These are phyloP conservation scores for Lepidurus packardi DNA, from an alignment of 1,140 invertebrate species.

Conservation along the genomic window DNA sequence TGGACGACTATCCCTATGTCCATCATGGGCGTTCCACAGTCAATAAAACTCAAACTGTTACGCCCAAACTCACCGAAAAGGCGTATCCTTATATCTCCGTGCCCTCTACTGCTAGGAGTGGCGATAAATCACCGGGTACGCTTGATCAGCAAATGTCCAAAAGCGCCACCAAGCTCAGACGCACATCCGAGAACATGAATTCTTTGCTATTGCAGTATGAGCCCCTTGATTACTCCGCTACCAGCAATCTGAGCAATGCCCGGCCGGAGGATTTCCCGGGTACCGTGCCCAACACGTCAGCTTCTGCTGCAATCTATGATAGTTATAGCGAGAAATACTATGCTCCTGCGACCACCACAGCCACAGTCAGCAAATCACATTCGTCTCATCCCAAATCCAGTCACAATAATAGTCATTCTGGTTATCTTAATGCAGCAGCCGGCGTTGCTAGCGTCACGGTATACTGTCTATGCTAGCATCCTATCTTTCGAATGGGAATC, in stretches of 20 bases:
- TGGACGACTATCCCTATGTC: conserved; percentile 27
- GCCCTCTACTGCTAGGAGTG: conserved; percentile 35
- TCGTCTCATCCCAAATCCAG: neutral
- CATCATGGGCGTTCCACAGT: neutral
- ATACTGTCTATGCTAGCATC: conserved; percentile 2
- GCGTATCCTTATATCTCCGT: conserved; percentile 57
- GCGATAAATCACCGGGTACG: conserved; percentile 8
- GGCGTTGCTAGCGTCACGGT: neutral
- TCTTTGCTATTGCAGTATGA: neutral
- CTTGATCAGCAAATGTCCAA: neutral
- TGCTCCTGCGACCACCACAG: neutral
- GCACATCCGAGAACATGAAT: neutral
- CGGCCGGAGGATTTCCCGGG: neutral
- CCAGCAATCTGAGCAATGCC: neutral
- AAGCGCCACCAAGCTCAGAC: neutral
- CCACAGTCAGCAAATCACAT: neutral
- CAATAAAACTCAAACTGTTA: neutral
- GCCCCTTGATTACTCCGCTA: neutral
- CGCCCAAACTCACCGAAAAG: conserved; percentile 56
- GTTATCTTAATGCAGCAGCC: neutral
- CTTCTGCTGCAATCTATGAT: neutral
- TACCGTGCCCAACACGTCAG: neutral
- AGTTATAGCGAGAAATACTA: neutral
- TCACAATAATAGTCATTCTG: neutral
- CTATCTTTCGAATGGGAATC: neutral